These are phyloP conservation scores for Penaeus chinensis DNA, from an alignment of 1,140 invertebrate species.

Conservation along the genomic window DNA sequence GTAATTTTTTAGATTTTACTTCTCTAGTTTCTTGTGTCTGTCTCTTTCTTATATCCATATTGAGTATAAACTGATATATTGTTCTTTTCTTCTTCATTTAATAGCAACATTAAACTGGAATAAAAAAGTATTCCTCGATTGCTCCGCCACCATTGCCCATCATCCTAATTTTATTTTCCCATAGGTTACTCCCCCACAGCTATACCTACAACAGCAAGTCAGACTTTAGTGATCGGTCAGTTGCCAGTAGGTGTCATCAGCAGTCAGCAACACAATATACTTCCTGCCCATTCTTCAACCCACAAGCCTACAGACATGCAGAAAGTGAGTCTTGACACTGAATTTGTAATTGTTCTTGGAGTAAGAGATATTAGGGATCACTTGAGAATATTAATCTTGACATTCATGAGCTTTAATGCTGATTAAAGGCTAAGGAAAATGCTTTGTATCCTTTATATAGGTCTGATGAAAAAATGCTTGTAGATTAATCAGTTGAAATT, in stretches of 20 bases:
- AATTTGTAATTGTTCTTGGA: background rate
- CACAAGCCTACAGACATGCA: conserved; percentile 68
- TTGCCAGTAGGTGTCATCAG: conserved; percentile 78
- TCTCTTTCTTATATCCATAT: too few relatives aligned
- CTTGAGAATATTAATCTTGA: too few relatives aligned
- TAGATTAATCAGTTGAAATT: background rate
- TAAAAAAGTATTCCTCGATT: too few relatives aligned
- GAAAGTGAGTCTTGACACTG: conserved; percentile 63
- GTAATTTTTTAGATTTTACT: conserved; percentile 32
- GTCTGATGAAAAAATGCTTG: background rate
- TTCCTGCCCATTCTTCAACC: conserved; percentile 71
- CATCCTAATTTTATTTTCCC: background rate
- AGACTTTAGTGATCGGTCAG: conserved; percentile 62
- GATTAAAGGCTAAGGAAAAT: too few relatives aligned
- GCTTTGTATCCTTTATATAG: too few relatives aligned
- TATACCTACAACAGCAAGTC: conserved; percentile 60
- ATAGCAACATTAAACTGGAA: too few relatives aligned
- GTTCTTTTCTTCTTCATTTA: too few relatives aligned
- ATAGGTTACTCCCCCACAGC: conserved; percentile 58
- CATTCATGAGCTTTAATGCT: too few relatives aligned
- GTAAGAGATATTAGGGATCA: background rate
- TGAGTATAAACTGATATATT: too few relatives aligned
- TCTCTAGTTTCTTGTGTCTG: background rate
- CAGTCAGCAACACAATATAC: conserved; percentile 75
- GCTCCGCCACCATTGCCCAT: too few relatives aligned